Evolutionary conservation across 2,797 vertebrate species (phyloP), one percentile per base, ranked within the genome.

Genomic region (Malurus leucopterus): DNA sequence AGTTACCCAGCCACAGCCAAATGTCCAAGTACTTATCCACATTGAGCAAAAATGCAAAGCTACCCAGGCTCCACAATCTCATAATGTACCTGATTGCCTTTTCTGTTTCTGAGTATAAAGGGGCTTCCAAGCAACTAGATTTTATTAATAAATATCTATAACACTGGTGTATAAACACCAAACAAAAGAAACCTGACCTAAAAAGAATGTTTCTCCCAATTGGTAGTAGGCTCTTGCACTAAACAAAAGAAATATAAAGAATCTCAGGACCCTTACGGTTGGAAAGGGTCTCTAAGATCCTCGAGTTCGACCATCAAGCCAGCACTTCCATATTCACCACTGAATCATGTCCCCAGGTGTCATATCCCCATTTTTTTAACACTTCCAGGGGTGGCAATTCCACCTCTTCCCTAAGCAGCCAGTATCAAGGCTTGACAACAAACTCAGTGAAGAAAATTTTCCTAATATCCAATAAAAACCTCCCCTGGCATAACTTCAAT

Each of bases 151-250:
- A 67, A 57, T 63, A 67, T 54, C 79, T 44, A 24, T 40, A 69
- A 36, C 8, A 22, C 8, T 40, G 19, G 40, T 27, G 40, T 58
- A 54, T 29, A 54, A 70, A 51, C 13, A 70, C 2, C 12, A 70
- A 40, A 2, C 8, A 54, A 74, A 72, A 73, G 11, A 86, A 81
- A 65, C 7, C 5, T 22, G 26, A 84, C 26, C 5, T 26, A 65
- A 71, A 61, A 18, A n/a, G 2, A 4, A 3, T 2, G 24, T 13
- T 10, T 4, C 2, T 2, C 1, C 13, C 11, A 40, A 3, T 9
- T 63, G 40, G 3, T 34, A 50, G 46, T 30, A 15, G 20, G 3
- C 7, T 40, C 34, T 9, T 59, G 5, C 12, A n/a, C 23, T 50
- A 70, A 86, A 54, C 2, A 61, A n/a, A 36, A 30, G 6, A 41